Base-by-base conservation (phyloP, 1,140 invertebrate genomes). In the Mizuhopecten yessoensis region DNA sequence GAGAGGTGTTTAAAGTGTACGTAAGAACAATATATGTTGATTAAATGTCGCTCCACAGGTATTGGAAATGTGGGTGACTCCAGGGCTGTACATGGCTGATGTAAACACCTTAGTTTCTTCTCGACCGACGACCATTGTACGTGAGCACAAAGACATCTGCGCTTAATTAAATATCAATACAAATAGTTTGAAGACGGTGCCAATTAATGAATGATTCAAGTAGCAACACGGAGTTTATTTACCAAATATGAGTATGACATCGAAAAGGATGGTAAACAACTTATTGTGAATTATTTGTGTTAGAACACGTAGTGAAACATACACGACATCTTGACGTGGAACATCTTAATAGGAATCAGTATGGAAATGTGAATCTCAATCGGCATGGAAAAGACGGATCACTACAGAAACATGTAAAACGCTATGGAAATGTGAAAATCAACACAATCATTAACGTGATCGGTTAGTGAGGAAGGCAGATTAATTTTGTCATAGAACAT, bases 201-300 rank as follows among this genome's bases (percentile, higher is more conserved):
- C 57, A 75, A 75, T 75, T 75, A 75, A 29, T 29, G n/a, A n/a
- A 75, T 75, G 57, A 75, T 75, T 75, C 57, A 75, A 75, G 29
- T 75, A 75, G 57, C 57, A 75, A 75, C 57, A 75, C 17, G n/a
- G 29, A 75, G 57, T 75, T 75, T 75, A 29, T 75, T 75, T 75
- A 75, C 57, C 57, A 75, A n/a, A 1, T 75, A 75, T n/a, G 57
- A 29, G 57, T 75, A 75, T 9, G 57, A 75, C 29, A 75, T 29
- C 29, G n/a, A 29, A 75, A 75, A 75, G 42, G 23, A 29, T 29
- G 23, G 57, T 75, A 75, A 75, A 75, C 57, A 75, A n/a, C 57
- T 2, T n/a, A 1, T 75, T 75, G 23, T 75, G 57, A 75, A 29
- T 29, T 29, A 75, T n/a, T 75, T n/a, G 45, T 9, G 45, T 10